Percentiles rank a stretch among this genome's conserved stretches.
phyloP scores from a whole-genome alignment of 2,888 invertebrate species.

The Amphipoea oculea region DNA sequence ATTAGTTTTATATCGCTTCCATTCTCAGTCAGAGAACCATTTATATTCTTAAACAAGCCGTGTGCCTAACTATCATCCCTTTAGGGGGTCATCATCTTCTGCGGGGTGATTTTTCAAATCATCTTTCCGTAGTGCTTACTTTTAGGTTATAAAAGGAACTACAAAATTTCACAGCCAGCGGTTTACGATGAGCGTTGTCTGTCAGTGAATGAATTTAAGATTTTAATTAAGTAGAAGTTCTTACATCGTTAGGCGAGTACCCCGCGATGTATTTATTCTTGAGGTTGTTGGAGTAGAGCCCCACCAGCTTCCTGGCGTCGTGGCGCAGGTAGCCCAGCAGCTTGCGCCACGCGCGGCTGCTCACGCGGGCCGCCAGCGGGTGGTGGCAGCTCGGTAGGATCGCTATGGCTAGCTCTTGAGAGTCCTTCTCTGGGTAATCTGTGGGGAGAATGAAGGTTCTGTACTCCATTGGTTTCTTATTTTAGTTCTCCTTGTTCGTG shows the following conservation, averaged over 20 bases:
- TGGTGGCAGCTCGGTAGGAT: conserved; percentile 94
- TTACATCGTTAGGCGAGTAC: conserved; percentile 82
- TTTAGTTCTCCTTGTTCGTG: neutral
- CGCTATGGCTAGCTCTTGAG: conserved; percentile 91
- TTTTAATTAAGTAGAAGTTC: neutral
- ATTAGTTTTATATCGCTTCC: neutral
- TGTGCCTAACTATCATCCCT: neutral
- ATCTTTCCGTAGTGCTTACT: neutral
- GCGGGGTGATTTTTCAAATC: neutral
- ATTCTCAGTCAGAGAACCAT: neutral
- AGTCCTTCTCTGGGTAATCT: conserved; percentile 88
- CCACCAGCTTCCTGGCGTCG: conserved; percentile 91
- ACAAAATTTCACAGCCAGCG: neutral
- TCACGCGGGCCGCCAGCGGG: conserved; percentile 91
- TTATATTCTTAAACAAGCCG: neutral
- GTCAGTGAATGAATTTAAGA: neutral
- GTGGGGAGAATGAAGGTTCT: conserved; percentile 31
- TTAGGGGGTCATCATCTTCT: neutral
- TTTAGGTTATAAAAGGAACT: neutral
- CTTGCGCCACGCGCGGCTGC: conserved; percentile 93
- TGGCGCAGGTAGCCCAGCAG: conserved; percentile 91
- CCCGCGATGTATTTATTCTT: conserved; percentile 92
- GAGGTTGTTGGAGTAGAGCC: conserved; percentile 90
- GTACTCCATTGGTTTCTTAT: neutral
- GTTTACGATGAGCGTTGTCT: neutral